Base-by-base conservation (phyloP, 1,140 invertebrate genomes). In the Muscidifurax raptorellus region DNA sequence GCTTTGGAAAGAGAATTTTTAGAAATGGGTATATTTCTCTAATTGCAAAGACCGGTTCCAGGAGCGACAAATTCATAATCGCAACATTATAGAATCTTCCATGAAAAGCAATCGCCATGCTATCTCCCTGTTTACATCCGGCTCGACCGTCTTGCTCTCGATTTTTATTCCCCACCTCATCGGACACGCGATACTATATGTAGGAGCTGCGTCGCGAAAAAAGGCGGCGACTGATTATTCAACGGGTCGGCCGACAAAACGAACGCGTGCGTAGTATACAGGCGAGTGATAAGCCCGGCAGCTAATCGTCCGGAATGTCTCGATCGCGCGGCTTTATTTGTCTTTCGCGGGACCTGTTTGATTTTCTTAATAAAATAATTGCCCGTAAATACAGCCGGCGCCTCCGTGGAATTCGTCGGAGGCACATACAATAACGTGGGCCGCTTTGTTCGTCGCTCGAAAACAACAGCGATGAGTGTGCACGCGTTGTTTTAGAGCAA, bases 41-140 rank as follows among this genome's bases (percentile, higher is more conserved):
- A n/a, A n/a, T 28, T 22, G 13, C 32, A 36, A 36, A 4, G 52
- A 71, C 30, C 27, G 30, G 27, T 71, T 71, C 25, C n/a, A n/a
- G n/a, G n/a, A n/a, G n/a, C n/a, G n/a, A n/a, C n/a, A n/a, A n/a
- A n/a, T n/a, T n/a, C n/a, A n/a, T n/a, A n/a, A n/a, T n/a, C n/a
- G n/a, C n/a, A n/a, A n/a, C n/a, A n/a, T n/a, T n/a, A n/a, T n/a
- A n/a, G 30, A 13, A 71, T 71, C 28, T 76, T 36, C 40, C 36
- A 5, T 10, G 69, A 72, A 67, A 67, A 13, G 69, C 15, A 28
- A 1, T n/a, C 27, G 44, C 59, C 52, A 25, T 47, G 52, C 15
- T 78, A 78, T 78, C 76, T 7, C 47, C 7, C 25, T 78, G 52
- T 78, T 78, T 78, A 78, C 52, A 78, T 78, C 52, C 76, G 76